A percentile compares a stretch with the other conserved stretches of the same genome.
phyloP scores from a whole-genome alignment of 2,113 vertebrate genomes.

The Gallinago paraguaiae region DNA sequence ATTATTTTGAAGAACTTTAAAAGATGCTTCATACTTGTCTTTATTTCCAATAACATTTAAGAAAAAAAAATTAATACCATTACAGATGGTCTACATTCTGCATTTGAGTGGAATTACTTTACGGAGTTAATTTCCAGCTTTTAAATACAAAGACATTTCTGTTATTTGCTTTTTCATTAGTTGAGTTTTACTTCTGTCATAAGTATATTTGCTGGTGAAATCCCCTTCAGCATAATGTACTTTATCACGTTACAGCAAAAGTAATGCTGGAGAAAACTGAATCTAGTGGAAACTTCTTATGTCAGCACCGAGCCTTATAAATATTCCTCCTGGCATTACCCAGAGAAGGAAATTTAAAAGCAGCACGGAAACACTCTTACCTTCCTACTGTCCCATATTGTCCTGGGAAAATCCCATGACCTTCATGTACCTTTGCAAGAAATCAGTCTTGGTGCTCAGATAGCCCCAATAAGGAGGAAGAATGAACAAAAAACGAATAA shows the following conservation, averaged over 20 bases:
- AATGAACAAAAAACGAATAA: background rate
- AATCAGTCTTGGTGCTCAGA: background rate
- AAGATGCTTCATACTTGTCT: background rate
- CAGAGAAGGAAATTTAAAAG: background rate
- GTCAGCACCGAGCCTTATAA: background rate
- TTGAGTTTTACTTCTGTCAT: background rate
- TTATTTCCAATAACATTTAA: background rate
- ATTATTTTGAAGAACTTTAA: background rate
- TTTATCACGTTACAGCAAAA: background rate
- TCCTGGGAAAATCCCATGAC: background rate
- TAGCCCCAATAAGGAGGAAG: background rate
- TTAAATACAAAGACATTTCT: background rate
- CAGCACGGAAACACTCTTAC: background rate
- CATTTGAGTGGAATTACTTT: background rate
- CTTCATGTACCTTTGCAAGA: background rate
- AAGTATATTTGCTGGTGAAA: background rate
- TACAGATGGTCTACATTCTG: background rate
- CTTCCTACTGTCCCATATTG: background rate
- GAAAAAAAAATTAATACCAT: background rate
- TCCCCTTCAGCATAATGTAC: background rate
- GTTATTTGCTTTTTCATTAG: background rate
- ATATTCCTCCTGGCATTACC: background rate
- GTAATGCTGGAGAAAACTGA: background rate
- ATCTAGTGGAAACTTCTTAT: background rate
- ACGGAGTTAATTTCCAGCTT: background rate